Base-by-base conservation (phyloP, 1,140 invertebrate genomes). In the Lordiphosa mommai region DNA sequence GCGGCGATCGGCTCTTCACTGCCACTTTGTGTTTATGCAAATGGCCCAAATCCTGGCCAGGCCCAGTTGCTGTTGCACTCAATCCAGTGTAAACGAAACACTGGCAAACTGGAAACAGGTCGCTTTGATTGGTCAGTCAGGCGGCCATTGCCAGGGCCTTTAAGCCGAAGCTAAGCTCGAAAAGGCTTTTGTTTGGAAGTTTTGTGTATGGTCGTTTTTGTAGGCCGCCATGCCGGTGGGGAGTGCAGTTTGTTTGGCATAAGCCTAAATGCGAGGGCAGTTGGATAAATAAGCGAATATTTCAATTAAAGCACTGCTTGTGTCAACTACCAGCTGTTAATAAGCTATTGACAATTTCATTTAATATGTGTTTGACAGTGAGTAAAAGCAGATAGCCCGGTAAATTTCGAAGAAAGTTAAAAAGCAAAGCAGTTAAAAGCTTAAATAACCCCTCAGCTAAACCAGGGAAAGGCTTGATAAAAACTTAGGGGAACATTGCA, bases 111-210 rank as follows among this genome's bases (percentile, higher is more conserved):
- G 53, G 76, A 50, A 70, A 74, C 66, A 80, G 73, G 73, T 12
- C 67, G 63, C 63, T 68, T 69, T 80, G 74, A 80, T 80, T 80
- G 76, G 76, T 53, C 58, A 70, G 69, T 14, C 60, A 48, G 51
- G 56, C 76, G 60, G 74, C 74, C 74, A 80, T 80, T 61, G 76
- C 58, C 61, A 58, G 71, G 60, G 60, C 71, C 40, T 30, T 9
- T 65, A 59, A 73, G 73, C 63, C 17, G 47, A 48, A 56, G 64
- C 55, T 48, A 17, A 43, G 23, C 23, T 6, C 23, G 23, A 53
- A 48, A 53, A 56, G 61, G 63, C 52, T 77, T 77, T 33, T 60
- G 46, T 38, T 37, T 68, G 50, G 40, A 49, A 72, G 58, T 76
- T 67, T 71, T 27, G 6, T 27, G 5, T 27, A 7, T 27, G 23